Conservation (phyloP, 2,888 invertebrate species). For the Aphidoletes aphidimyza region DNA sequence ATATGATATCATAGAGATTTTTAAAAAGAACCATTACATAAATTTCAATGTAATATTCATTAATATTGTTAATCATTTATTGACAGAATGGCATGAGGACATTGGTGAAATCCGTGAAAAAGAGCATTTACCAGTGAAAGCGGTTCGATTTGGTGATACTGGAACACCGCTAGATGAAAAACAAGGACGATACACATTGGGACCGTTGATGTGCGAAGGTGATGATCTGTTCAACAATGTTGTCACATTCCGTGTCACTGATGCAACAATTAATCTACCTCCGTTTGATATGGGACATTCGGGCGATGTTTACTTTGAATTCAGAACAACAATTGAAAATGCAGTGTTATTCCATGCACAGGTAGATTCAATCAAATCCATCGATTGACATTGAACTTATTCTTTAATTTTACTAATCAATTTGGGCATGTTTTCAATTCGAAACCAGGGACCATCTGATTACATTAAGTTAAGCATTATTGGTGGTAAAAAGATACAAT, state of each 20-base stretch:
- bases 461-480: constrained; percentile 90
- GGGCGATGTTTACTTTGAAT: constrained; percentile 97
- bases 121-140: constrained; percentile 91
- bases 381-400: no score
- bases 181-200: constrained; percentile 87
- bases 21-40: no score
- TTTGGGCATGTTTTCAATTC: no score
- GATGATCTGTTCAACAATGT: constrained; percentile 94
- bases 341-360: constrained; percentile 90
- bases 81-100: constrained; percentile 81
- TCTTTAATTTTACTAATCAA: no score
- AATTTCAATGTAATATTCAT: no score
- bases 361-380: constrained; percentile 60
- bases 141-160: constrained; percentile 93
- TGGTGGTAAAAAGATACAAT: constrained; percentile 89
- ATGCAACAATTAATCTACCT: constrained; percentile 89
- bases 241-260: constrained; percentile 91
- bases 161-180: constrained; percentile 91
- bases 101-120: constrained; percentile 88
- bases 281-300: constrained; percentile 92
- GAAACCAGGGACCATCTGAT: constrained; percentile 78
- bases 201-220: constrained; percentile 89
- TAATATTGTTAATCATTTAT: no score
- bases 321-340: constrained; percentile 88
- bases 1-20: no score